phyloP scores from a whole-genome alignment of 2,888 invertebrate genomes.

The Machimus atricapillus region DNA sequence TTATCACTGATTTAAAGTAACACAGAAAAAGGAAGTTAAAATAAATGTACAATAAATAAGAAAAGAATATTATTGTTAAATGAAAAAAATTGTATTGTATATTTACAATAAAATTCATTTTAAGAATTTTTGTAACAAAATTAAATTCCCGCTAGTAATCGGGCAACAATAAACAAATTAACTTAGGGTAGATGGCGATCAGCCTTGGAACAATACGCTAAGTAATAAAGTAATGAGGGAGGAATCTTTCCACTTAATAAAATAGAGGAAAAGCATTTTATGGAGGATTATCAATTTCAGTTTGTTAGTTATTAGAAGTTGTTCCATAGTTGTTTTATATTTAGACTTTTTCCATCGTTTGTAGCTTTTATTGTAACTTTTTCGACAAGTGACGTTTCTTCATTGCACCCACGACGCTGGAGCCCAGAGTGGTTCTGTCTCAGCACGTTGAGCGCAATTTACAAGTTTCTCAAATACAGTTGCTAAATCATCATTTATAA shows the following conservation, averaged over 20 bases:
- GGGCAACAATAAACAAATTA: constrained; percentile 31
- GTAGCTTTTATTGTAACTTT: not conserved
- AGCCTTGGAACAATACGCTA: constrained; percentile 10
- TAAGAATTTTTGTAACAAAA: constrained; percentile 34
- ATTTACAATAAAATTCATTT: constrained; percentile 37
- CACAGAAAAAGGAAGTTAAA: not conserved
- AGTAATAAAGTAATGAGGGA: not conserved
- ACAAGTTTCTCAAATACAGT: constrained; percentile 86
- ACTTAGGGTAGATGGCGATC: not conserved
- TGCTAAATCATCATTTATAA: constrained; percentile 90
- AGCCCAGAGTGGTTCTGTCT: constrained; percentile 94
- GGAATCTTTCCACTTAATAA: not conserved
- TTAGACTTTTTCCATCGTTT: not conserved
- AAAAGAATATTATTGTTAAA: not conserved
- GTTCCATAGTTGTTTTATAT: not conserved
- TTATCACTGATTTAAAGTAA: not conserved
- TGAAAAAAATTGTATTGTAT: constrained; percentile 24
- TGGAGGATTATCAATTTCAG: constrained; percentile 26
- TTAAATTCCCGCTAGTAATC: constrained; percentile 6
- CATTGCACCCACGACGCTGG: constrained; percentile 94
- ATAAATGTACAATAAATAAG: not conserved
- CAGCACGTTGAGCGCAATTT: constrained; percentile 80
- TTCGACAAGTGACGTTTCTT: constrained; percentile 54
- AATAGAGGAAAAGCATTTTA: not conserved
- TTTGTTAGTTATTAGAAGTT: not conserved